Base-by-base conservation (phyloP, 2,113 vertebrate genomes). In the Mastomys natalensis region DNA sequence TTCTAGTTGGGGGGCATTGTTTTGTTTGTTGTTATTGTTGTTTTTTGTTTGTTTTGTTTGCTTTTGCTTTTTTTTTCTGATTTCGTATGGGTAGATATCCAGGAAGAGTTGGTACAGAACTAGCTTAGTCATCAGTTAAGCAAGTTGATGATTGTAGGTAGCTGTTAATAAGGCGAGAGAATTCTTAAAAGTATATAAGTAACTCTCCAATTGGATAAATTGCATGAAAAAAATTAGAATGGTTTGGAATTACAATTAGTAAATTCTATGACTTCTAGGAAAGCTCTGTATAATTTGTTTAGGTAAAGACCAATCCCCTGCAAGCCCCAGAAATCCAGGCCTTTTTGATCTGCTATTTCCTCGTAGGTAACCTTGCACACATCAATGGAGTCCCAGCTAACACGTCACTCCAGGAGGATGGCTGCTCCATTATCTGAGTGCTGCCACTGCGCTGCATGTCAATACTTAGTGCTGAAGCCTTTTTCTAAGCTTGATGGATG, bases 401-500 rank as follows among this genome's bases (percentile, higher is more conserved):
- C 97, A 94, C 94, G 85, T 92, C 96, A 85, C 95, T 98, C 94
- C 72, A 90, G 94, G 91, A 98, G 95, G 81, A 89, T 89, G 97
- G 91, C 89, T 86, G 86, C 89, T 96, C 97, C 96, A 97, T 98
- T 97, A 97, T 97, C 96, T 86, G 16, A 90, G 91, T 87, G 94
- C 91, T 91, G 96, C 85, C 89, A 34, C 89, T 86, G 66, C 72
- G 73, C 95, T 73, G 58, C 70, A 94, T 88, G 97, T 96, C 97
- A 97, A 97, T 97, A 97, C 84, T 96, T 87, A 91, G 95, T 93
- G 84, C 84, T 95, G 96, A 93, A 97, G 74, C 91, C 97, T 93
- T 97, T 97, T 95, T 91, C 96, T 96, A 64, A 90, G 64, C 87
- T 98, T 98, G 97, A 98, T 97, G 97, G 96, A 98, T 97, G 96